Evolutionary conservation across 2,797 vertebrate genomes (phyloP), one percentile per base, ranked within the genome.

Genomic region (Pseudochromis fuscus): DNA sequence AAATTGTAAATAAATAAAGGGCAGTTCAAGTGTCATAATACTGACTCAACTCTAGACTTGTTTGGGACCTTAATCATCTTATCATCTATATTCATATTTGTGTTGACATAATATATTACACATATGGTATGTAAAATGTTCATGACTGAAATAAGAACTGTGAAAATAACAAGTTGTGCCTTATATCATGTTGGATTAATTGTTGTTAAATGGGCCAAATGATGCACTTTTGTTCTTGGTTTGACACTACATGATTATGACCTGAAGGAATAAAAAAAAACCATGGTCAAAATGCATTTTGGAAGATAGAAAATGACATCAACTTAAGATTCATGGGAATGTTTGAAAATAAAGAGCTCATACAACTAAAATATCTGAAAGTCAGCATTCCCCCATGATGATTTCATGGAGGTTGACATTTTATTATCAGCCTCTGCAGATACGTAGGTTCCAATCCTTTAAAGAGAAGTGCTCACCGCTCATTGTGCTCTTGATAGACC

Each of bases 401-500:
- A n/a, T n/a, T n/a, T n/a, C n/a, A n/a, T n/a, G n/a, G 33, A 27
- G 9, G 42, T 21, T 7, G 5, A 5, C 24, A 65, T 56, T 13
- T 19, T 2, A 0, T n/a, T n/a, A n/a, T n/a, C n/a, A n/a, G n/a
- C n/a, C n/a, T n/a, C n/a, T n/a, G n/a, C n/a, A n/a, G n/a, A n/a
- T n/a, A n/a, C n/a, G n/a, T n/a, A n/a, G n/a, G n/a, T n/a, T n/a
- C n/a, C n/a, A n/a, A n/a, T n/a, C n/a, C n/a, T n/a, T n/a, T n/a
- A n/a, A n/a, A n/a, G n/a, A n/a, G n/a, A 16, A 10, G 28, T 42
- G 19, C 89, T 81, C 91, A 98, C 98, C 98, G 89, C 87, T 99
- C 98, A 45, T 99, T 98, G 93, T 99, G 96, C 86, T 99, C 98
- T 92, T 99, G 98, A 91, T 97, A 98, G 81, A 99, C 98, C 35